Base-by-base conservation (phyloP, 2,797 vertebrate genomes). In the Lagorchestes hirsutus region DNA sequence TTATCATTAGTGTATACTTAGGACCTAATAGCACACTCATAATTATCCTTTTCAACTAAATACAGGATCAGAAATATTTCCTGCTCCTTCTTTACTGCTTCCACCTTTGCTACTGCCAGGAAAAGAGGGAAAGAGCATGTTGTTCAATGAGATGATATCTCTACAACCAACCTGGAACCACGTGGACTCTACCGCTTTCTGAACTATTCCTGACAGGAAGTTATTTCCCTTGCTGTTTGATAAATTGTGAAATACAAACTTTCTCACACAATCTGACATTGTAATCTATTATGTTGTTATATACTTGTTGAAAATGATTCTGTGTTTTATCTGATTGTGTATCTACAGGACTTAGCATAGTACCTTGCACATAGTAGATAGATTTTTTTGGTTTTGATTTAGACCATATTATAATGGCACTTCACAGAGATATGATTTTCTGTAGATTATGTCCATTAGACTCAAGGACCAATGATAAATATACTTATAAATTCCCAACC, bases 191-290 rank as follows among this genome's bases (percentile, higher is more conserved):
- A 91, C 34, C 94, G 18, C 54, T 90, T 16, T 90, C 1, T 92
- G 52, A 96, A 93, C 92, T 55, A 31, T 56, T 87, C 40, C 74
- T 87, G 22, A 93, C 94, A 92, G 24, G 62, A 82, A 14, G 55
- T 4, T 94, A 50, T 94, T 93, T 96, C 93, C 18, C 16, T 95
- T 54, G 74, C 22, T 3, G 57, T 93, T 92, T 92, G 29, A 91
- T 74, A 54, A 95, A 14, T 91, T 95, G 0, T n/a, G 18, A 95
- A 93, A 93, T 93, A 28, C 58, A 62, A 55, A n/a, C 55, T 91
- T 97, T 97, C 56, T 94, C 8, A n/a, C 90, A 74, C n/a, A 74
- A 40, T 40, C 22, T 50, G 22, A 27, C 74, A 27, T 87, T 46
- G 22, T 46, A 27, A 46, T 46, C 22, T 74, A 50, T 82, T 46